A percentile compares a stretch with the other conserved stretches of the same genome.
Evolutionary conservation across 2,113 vertebrate genomes (phyloP).

Genomic region (Indri indri): DNA sequence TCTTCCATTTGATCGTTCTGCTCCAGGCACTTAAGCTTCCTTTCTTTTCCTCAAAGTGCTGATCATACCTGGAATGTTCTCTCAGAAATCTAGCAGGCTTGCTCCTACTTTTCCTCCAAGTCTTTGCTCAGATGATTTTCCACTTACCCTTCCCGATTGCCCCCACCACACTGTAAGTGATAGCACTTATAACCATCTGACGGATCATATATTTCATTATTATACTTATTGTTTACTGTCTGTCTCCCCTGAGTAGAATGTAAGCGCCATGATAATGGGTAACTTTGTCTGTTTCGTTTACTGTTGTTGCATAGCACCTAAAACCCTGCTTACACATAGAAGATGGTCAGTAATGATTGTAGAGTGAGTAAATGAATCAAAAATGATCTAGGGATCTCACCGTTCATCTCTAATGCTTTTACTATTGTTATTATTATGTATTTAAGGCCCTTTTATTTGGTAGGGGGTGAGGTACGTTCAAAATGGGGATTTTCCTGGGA

Average conservation of each 20-base stretch:
- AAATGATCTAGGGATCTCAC: background rate
- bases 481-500: background rate
- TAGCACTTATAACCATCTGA: background rate
- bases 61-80: background rate
- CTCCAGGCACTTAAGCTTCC: background rate
- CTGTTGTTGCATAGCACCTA: background rate
- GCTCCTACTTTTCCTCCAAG: background rate
- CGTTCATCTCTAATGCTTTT: background rate
- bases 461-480: background rate
- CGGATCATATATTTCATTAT: background rate
- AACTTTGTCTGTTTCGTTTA: background rate
- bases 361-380: background rate
- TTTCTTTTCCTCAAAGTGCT: background rate
- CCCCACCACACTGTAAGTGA: background rate
- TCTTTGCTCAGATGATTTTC: background rate
- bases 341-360: background rate
- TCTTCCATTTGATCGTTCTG: background rate
- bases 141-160: background rate
- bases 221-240: background rate
- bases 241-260: background rate
- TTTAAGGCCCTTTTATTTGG: background rate
- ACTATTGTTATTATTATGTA: background rate
- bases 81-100: background rate
- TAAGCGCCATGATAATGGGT: background rate
- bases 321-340: background rate